Conservation (phyloP, 2,888 invertebrate species). For the Agrotis clavis region DNA sequence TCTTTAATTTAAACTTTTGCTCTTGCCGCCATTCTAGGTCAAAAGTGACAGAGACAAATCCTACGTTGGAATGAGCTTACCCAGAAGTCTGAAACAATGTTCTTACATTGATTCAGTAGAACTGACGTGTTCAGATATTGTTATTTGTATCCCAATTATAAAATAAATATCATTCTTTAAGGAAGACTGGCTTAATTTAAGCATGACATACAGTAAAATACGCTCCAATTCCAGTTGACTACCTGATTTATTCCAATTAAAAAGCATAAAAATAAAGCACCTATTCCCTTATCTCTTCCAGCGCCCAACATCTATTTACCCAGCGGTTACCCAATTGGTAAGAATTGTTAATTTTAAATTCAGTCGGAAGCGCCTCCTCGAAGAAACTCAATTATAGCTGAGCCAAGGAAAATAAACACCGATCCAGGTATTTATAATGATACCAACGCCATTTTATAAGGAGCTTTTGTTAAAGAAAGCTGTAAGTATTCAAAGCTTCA, state of each 20-base stretch:
- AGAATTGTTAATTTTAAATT: constrained; percentile 85
- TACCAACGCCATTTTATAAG: constrained; percentile 40
- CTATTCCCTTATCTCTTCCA: constrained; percentile 58
- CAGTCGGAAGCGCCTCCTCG: constrained; percentile 62
- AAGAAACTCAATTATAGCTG: constrained; percentile 84
- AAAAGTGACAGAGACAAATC: no score
- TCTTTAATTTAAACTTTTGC: no score
- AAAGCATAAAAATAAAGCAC: constrained; percentile 12
- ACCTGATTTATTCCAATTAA: constrained; percentile 13
- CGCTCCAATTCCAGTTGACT: background rate
- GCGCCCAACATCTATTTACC: constrained; percentile 45
- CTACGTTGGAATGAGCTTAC: no score
- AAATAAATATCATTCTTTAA: background rate
- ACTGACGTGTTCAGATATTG: background rate
- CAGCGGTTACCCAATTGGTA: constrained; percentile 72
- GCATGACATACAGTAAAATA: background rate
- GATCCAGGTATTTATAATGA: constrained; percentile 73
- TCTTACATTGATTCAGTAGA: background rate
- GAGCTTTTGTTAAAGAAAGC: constrained; percentile 12
- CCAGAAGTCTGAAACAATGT: no score
- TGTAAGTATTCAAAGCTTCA: constrained; percentile 20
- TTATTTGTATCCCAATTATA: background rate
- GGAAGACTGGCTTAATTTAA: background rate
- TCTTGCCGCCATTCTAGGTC: no score
- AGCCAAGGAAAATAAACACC: constrained; percentile 80